phyloP scores from a whole-genome alignment of 1,140 invertebrate genomes.

The Achatina immaculata region DNA sequence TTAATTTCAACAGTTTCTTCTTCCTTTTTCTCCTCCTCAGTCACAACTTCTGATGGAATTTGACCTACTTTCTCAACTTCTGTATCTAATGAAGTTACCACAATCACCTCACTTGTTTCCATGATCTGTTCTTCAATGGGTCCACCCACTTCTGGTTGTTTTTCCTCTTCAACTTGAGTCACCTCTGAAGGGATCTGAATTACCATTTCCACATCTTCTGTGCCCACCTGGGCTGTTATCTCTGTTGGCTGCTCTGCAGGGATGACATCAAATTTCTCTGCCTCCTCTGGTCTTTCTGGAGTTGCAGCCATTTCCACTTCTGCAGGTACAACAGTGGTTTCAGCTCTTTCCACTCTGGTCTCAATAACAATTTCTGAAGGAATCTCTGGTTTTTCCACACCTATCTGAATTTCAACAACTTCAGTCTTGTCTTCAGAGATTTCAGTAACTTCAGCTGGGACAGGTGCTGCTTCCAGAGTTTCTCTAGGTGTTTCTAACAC shows the following conservation, averaged over 20 bases:
- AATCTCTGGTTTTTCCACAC: slow-evolving; percentile 35
- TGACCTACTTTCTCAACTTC: slow-evolving; percentile 37
- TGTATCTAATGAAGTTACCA: slow-evolving; percentile 42
- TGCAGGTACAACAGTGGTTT: slow-evolving; percentile 25
- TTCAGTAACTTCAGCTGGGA: slow-evolving; percentile 30
- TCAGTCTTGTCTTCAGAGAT: slow-evolving; percentile 39
- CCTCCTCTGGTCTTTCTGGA: slow-evolving; percentile 37
- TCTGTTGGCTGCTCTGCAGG: slow-evolving; percentile 10
- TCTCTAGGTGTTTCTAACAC: slow-evolving; percentile 38
- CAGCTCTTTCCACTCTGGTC: slow-evolving; percentile 28
- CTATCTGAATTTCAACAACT: slow-evolving; percentile 22
- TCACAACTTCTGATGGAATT: slow-evolving; percentile 38
- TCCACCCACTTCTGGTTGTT: slow-evolving; percentile 35
- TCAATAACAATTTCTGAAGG: slow-evolving; percentile 33
- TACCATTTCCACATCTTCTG: slow-evolving; percentile 41
- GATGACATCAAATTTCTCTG: slow-evolving; percentile 37
- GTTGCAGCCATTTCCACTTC: slow-evolving; percentile 40
- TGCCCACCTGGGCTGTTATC: slow-evolving; percentile 23
- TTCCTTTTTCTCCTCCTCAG: slow-evolving; percentile 43
- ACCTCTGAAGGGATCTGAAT: slow-evolving; percentile 37
- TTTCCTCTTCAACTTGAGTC: slow-evolving; percentile 38
- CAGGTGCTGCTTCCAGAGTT: slow-evolving; percentile 32
- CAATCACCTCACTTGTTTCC: slow-evolving; percentile 38
- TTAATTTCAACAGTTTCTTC: slow-evolving; percentile 45
- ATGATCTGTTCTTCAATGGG: slow-evolving; percentile 39